Evolutionary conservation across 2,113 vertebrate genomes (phyloP).

Genomic region (Acrocephalus kingi): DNA sequence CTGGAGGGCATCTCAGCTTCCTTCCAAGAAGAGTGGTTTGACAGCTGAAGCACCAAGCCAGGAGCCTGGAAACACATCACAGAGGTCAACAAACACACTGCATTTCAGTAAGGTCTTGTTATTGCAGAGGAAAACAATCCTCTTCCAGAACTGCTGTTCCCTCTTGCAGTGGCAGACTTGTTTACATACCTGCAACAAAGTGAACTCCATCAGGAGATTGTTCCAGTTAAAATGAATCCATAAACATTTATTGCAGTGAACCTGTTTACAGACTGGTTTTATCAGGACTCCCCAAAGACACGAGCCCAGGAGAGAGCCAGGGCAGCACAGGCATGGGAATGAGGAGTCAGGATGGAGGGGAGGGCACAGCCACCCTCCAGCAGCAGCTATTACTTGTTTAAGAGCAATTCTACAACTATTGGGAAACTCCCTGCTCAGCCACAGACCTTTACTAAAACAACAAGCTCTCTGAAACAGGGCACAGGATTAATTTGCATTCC

Average conservation of each 20-base stretch:
- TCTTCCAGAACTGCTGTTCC: neutral
- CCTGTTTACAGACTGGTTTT: neutral
- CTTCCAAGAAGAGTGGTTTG: neutral
- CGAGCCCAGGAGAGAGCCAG: accelerated
- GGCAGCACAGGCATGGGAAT: neutral
- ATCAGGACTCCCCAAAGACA: neutral
- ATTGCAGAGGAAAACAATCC: neutral
- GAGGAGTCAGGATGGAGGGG: neutral
- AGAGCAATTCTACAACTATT: neutral
- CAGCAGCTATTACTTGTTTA: neutral
- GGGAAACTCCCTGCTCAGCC: neutral
- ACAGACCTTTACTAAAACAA: neutral
- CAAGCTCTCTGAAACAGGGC: neutral
- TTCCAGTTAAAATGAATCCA: neutral
- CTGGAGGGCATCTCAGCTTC: neutral
- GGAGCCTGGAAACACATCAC: neutral
- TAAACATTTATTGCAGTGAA: neutral
- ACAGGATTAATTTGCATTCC: neutral
- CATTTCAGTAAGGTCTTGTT: neutral
- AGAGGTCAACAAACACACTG: neutral
- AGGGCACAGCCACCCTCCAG: neutral
- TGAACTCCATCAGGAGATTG: neutral
- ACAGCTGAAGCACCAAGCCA: neutral
- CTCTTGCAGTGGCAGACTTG: neutral
- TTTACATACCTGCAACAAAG: neutral